These are phyloP conservation scores for Trichacis sp. DNA, from an alignment of 2,888 invertebrate genomes.

Conservation along the genomic window DNA sequence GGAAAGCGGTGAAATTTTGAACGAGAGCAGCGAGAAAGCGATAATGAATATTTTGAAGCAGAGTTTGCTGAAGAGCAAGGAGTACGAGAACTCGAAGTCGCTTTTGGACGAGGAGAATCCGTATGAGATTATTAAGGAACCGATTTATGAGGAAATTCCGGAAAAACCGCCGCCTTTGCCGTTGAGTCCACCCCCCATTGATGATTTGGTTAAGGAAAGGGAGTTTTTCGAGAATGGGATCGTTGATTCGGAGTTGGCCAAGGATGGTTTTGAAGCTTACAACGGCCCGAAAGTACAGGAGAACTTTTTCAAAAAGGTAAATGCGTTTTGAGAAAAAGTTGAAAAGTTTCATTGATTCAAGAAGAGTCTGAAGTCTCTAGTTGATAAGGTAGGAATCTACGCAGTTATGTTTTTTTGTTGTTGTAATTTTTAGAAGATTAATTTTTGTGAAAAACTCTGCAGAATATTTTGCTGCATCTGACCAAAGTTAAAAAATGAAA, in stretches of 20 bases:
- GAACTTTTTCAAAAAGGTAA: conserved; percentile 58
- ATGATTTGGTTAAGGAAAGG: conserved; percentile 78
- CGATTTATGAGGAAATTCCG: conserved; percentile 70
- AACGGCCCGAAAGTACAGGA: conserved; percentile 52
- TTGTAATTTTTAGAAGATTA: too few relatives aligned
- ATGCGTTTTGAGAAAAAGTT: too few relatives aligned
- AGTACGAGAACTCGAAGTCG: conserved; percentile 58
- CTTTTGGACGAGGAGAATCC: conserved; percentile 65
- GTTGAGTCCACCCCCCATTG: conserved; percentile 79
- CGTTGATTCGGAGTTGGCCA: conserved; percentile 54
- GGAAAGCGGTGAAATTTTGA: conserved; percentile 62
- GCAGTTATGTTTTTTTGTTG: too few relatives aligned
- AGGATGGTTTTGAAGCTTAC: conserved; percentile 54
- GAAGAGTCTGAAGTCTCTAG: too few relatives aligned
- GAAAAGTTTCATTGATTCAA: too few relatives aligned
- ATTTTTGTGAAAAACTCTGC: too few relatives aligned
- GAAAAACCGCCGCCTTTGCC: conserved; percentile 78
- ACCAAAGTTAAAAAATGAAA: too few relatives aligned
- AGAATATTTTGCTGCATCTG: too few relatives aligned
- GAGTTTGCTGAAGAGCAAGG: conserved; percentile 59
- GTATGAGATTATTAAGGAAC: conserved; percentile 69
- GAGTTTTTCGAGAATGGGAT: conserved; percentile 70
- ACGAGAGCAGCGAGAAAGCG: conserved; percentile 63
- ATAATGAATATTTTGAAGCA: conserved; percentile 65
- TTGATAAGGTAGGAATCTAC: too few relatives aligned